Evolutionary conservation across 2,113 vertebrate genomes (phyloP), one percentile per base, ranked within the genome.

Genomic region (Tor tambroides): DNA sequence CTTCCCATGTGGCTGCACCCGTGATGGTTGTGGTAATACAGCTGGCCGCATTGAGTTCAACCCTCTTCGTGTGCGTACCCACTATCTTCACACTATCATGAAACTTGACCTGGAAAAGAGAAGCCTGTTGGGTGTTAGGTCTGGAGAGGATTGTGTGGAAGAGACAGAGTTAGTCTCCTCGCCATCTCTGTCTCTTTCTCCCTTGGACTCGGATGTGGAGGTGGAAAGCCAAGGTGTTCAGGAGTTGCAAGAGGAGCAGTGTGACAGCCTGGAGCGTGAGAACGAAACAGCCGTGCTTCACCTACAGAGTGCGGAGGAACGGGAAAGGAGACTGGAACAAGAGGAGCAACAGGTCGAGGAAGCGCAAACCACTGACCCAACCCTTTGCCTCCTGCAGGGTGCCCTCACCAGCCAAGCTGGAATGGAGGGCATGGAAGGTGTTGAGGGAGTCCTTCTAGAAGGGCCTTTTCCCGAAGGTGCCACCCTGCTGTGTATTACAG

Each of bases 31-130:
- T 1, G 96, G 96, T 2, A 99, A 99, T 89, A 90, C 92, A 46
- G 96, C 96, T 0, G 98, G 98, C 1, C 95, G 98, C 9, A 97
- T 98, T 75, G 98, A 99, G 92, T 99, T 99, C 92, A 99, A 99
- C 67, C 98, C 98, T 0, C 95, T 99, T 21, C 96, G 98, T 0
- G 98, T 99, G 46, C 94, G 98, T 92, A 98, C 98, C 67, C 98
- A 99, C 93, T 99, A 97, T 94, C 96, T 99, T 85, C 98, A 99
- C 95, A 99, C 93, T 46, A 46, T 46, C 43, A 46, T 46, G 43
- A 46, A 46, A 46, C 43, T 46, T 46, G 43, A 46, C 43, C 94
- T 97, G 91, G 96, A 98, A 93, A 96, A 94, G 93, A 96, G 96
- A 85, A 94, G 95, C 8, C 91, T 96, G 89, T 93, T 93, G 43